phyloP scores from a whole-genome alignment of 2,113 vertebrate genomes.

The Lycocorax pyrrhopterus region DNA sequence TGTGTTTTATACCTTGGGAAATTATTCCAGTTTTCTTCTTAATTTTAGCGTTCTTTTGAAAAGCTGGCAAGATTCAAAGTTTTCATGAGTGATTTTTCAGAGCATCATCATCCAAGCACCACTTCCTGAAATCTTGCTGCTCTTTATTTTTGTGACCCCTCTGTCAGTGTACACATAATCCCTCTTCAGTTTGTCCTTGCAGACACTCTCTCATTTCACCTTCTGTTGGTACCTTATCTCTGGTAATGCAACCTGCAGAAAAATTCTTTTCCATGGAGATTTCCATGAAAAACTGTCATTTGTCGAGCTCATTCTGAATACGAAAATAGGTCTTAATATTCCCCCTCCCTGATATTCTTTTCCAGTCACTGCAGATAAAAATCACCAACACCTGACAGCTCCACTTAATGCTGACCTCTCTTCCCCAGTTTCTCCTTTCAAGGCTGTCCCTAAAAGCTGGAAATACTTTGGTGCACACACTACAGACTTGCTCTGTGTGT shows the following conservation, averaged over 20 bases:
- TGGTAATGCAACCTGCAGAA: neutral
- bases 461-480: neutral
- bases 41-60: neutral
- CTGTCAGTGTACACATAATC: neutral
- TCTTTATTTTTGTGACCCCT: neutral
- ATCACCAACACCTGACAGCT: neutral
- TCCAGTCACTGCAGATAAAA: constrained; percentile 17
- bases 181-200: neutral
- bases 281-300: neutral
- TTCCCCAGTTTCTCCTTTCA: neutral
- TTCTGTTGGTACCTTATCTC: neutral
- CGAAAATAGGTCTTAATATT: constrained; percentile 10
- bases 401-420: neutral
- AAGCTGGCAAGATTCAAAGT: neutral
- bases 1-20: neutral
- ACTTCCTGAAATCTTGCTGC: neutral
- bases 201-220: neutral
- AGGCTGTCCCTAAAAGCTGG: neutral
- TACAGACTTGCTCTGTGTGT: neutral
- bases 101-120: neutral
- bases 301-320: constrained; percentile 16
- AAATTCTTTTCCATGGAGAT: neutral
- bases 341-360: neutral
- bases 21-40: neutral
- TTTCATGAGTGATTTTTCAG: neutral